Conservation (phyloP, 2,888 invertebrate species). For the Cremastobaeus sp. region DNA sequence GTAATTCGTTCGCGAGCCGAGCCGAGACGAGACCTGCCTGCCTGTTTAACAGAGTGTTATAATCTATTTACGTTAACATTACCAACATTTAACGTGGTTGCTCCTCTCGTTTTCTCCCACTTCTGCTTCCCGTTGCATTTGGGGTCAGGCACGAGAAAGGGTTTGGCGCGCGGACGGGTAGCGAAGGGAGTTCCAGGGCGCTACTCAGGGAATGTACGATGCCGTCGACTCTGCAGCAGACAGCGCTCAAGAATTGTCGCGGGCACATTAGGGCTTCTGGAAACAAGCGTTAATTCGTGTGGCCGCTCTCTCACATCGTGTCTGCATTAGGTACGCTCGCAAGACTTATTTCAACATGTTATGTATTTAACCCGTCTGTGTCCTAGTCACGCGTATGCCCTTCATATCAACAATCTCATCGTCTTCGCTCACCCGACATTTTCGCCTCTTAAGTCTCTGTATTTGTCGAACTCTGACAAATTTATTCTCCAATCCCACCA, state of each 20-base stretch:
- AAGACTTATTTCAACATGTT: conserved; percentile 59
- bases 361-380: conserved; percentile 47
- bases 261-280: conserved; percentile 77
- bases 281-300: conserved; percentile 77
- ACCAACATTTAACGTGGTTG: conserved; percentile 78
- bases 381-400: conserved; percentile 46
- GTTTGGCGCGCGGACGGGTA: conserved; percentile 61
- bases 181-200: conserved; percentile 57
- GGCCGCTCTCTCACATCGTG: conserved; percentile 68
- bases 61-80: conserved; percentile 79
- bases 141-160: conserved; percentile 70
- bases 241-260: conserved; percentile 79
- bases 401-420: conserved; percentile 47
- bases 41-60: conserved; percentile 79
- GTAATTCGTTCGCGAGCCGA: conserved; percentile 77
- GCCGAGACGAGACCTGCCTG: conserved; percentile 74
- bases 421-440: conserved; percentile 37
- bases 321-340: conserved; percentile 62
- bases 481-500: too few species aligned
- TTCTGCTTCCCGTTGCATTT: conserved; percentile 51
- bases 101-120: conserved; percentile 64
- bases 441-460: too few species aligned
- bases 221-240: conserved; percentile 74
- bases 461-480: too few species aligned
- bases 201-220: conserved; percentile 61